A percentile compares a stretch with the other conserved stretches of the same genome.
Evolutionary conservation across 2,113 vertebrate genomes (phyloP).

Genomic region (Salminus brasiliensis): DNA sequence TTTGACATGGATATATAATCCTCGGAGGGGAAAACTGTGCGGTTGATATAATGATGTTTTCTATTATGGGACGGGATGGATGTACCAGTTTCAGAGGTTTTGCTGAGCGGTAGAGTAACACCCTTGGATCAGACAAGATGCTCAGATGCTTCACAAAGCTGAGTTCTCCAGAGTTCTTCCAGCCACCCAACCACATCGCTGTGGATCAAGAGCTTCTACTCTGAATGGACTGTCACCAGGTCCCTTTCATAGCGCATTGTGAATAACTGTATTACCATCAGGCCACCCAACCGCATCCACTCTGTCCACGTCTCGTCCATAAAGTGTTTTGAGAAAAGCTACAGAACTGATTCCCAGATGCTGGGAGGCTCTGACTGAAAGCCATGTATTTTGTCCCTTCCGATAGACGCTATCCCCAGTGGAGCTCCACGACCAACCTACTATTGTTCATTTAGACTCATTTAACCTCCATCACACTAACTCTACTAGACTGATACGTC

Average conservation of each 20-base stretch:
- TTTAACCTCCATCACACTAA: conserved; percentile 6
- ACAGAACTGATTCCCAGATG: not conserved
- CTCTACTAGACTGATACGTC: not conserved
- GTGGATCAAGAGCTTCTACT: too few relatives aligned
- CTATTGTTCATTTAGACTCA: not conserved
- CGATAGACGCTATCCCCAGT: not conserved
- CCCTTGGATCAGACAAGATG: conserved; percentile 26
- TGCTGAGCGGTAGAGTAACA: conserved; percentile 28
- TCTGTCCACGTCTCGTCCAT: not conserved
- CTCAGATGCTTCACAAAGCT: conserved; percentile 13
- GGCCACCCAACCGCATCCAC: not conserved
- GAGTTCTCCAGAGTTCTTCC: too few relatives aligned
- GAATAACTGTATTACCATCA: not conserved
- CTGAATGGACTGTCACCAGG: too few relatives aligned
- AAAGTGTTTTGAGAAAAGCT: not conserved
- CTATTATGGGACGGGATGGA: not conserved
- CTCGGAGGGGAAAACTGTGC: not conserved
- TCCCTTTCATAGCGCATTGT: too few relatives aligned
- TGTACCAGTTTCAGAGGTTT: conserved; percentile 7
- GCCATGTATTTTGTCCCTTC: not conserved
- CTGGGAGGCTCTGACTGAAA: not conserved
- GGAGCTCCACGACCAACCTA: not conserved
- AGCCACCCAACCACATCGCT: too few relatives aligned
- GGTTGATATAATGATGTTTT: conserved; percentile 4
- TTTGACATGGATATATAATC: conserved; percentile 21